Conservation (phyloP, 1,140 invertebrate genomes). For the Ceratina calcarata region DNA sequence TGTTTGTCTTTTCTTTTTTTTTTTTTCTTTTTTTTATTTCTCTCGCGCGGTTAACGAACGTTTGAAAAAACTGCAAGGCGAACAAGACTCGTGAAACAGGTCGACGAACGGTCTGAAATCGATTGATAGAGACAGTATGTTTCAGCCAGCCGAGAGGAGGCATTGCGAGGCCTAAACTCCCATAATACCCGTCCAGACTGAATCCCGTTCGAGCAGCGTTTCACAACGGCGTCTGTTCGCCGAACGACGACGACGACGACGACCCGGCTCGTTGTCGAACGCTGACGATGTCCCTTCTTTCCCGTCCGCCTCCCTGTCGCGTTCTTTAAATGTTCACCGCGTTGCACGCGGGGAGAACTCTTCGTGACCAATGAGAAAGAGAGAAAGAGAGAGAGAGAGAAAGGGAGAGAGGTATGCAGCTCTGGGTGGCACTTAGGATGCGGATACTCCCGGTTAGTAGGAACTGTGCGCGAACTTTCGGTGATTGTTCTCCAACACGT, state of each 20-base stretch:
- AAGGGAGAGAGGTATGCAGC: constrained; percentile 80
- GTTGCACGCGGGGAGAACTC: constrained; percentile 74
- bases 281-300: constrained; percentile 43
- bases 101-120: constrained; percentile 50
- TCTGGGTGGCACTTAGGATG: constrained; percentile 80
- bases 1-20: background rate
- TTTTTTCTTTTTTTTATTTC: background rate
- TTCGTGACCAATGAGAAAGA: constrained; percentile 69
- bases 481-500: background rate
- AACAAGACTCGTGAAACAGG: constrained; percentile 44
- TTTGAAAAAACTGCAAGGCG: constrained; percentile 37
- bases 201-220: constrained; percentile 59
- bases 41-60: background rate
- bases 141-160: constrained; percentile 78
- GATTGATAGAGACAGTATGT: constrained; percentile 77
- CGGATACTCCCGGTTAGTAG: constrained; percentile 70
- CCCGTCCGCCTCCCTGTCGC: constrained; percentile 23
- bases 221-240: constrained; percentile 63
- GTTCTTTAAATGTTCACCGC: constrained; percentile 59
- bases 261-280: constrained; percentile 51
- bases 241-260: background rate
- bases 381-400: constrained; percentile 61
- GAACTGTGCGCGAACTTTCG: constrained; percentile 52
- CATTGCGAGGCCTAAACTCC: constrained; percentile 78
- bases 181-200: constrained; percentile 56